Evolutionary conservation across 2,888 invertebrate genomes (phyloP), one percentile per base, ranked within the genome.

Genomic region (Tachystola acroxantha): DNA sequence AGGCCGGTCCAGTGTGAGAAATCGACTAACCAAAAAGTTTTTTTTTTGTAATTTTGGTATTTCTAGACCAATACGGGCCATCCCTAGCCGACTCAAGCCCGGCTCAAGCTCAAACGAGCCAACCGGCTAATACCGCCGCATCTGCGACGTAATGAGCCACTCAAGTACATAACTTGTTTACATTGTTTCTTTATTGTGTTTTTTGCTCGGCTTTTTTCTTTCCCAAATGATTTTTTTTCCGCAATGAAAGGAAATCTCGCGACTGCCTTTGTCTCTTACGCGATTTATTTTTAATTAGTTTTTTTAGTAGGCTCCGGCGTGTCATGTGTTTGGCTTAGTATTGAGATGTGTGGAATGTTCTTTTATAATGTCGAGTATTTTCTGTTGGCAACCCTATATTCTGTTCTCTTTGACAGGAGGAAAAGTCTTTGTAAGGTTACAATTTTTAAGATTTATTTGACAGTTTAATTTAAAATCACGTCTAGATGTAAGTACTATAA

Each of bases 141-240:
- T 82, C 84, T 79, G 73, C 73, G 59, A 52, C 65, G 70, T 86
- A 85, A 86, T 86, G 85, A 86, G 85, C 84, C 72, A 76, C 86
- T 85, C 85, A 82, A 85, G 85, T 82, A 80, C 82, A 59, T 85
- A 85, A 85, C 85, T 82, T 86, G 86, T 86, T 85, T 86, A 85
- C 86, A 84, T 80, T 84, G 85, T 85, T 71, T 81, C 85, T 85
- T 86, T 86, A 86, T 86, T 86, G 84, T 84, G 84, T 82, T 85
- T 85, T 84, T 84, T 80, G 64, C 76, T 69, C 70, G 68, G 65
- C 63, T 76, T 66, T 76, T 63, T 80, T 74, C 72, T 75, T 75
- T 71, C 64, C 79, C 72, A 74, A 77, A 72, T 74, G 73, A 72
- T 80, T 74, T 74, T 80, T 67, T 62, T 54, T 62, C 59, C 57